Base-by-base conservation (phyloP, 2,797 vertebrate genomes). In the Chrysolophus pictus region DNA sequence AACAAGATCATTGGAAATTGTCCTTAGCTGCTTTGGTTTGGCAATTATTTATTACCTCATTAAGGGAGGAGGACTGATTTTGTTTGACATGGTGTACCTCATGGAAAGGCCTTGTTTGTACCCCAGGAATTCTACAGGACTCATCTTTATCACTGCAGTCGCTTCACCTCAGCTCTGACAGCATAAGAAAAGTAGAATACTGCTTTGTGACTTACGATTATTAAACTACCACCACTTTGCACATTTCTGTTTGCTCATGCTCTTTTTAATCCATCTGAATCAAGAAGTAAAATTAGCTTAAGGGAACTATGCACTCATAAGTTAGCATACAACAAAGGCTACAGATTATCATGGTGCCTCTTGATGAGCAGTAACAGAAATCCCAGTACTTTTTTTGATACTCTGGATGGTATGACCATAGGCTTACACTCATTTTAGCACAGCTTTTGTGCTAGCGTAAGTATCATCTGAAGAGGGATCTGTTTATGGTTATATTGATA, bases 21-120 rank as follows among this genome's bases (percentile, higher is more conserved):
- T 37, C 31, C 58, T 64, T 76, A 51, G 70, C 68, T 87, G 24
- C 67, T 91, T 91, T 64, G 51, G 68, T 87, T 91, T 71, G 47
- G 77, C 68, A 67, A 21, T 87, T 84, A 83, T 91, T 78, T 91
- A 55, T 88, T 77, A 55, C 35, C 79, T 58, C 64, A 60, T 56
- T 33, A 58, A 76, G 44, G 31, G 14, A 60, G 33, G 64, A 91
- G 56, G 24, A 5, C 68, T 60, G 60, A 10, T 37, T 81, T 84
- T 46, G 14, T 84, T 42, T 4, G 1, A 5, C 29, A 71, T 62
- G 29, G 19, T 33, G 4, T 16, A 56, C 28, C 31, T 37, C 60
- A 7, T 39, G 39, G 42, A 17, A 91, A 79, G 41, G 29, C 71
- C 46, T 22, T 86, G 49, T 28, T n/a, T 33, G 26, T 51, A 31